Evolutionary conservation across 2,113 vertebrate genomes (phyloP), one percentile per base, ranked within the genome.

Genomic region (Platichthys flesus): DNA sequence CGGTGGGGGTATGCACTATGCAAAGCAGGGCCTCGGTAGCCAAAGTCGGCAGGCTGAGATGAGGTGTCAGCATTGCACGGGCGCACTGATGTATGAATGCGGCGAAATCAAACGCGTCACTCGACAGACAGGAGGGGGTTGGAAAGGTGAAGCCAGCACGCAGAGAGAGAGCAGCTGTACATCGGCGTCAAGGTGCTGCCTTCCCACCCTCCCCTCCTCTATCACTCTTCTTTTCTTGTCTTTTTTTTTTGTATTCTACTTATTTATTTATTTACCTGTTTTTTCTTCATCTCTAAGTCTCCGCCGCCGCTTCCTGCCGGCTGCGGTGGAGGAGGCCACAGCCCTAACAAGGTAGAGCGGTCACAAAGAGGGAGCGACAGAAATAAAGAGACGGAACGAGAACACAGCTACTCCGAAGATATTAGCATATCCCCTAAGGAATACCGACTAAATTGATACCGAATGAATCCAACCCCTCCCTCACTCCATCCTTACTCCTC

Each of bases 21-120:
- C 97, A 98, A 99, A 98, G 96, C 95, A 96, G 94, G 95, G 96
- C 96, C 96, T 97, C 96, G 95, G 94, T 97, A 98, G 96, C 96
- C 96, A 97, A 97, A 98, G 97, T 96, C 97, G 96, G 96, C 96
- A 95, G 97, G 78, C 89, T 96, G 96, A 98, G 98, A 98, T 98
- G 97, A 99, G 97, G 96, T 99, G 97, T 99, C 97, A 98, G 96
- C 97, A 96, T 95, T 83, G 96, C 96, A 96, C 95, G 96, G 95
- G 96, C 95, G 96, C 97, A 97, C 97, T 98, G 97, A 98, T 98
- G 96, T 98, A 98, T 97, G 97, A 98, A 98, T 97, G 96, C 95
- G 90, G 96, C 96, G 96, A 96, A 93, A 99, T 98, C 97, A 93
- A 98, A 98, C 96, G 95, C 96, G 95, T 97, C 97, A 96, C 96